Evolutionary conservation across 2,797 vertebrate genomes (phyloP).

Genomic region (Odontamblyopus lacepedii): DNA sequence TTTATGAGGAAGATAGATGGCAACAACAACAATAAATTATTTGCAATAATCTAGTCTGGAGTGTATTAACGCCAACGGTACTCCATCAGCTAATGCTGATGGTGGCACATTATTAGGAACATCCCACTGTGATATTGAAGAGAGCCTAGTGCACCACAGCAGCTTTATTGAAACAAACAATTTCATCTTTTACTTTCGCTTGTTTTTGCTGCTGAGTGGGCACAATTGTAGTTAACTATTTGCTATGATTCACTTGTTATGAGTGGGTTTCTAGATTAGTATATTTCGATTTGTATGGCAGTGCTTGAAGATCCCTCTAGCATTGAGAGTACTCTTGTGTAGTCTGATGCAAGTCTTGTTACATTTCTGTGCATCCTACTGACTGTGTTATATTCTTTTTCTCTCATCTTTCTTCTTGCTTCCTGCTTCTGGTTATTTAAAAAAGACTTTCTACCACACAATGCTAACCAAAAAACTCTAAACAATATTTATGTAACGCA

Average conservation of each 20-base stretch:
- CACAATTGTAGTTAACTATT: slow-evolving; percentile 28
- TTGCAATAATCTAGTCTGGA: slow-evolving; percentile 22
- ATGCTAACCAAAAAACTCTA: slow-evolving; percentile 7
- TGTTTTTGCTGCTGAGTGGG: slow-evolving; percentile 21
- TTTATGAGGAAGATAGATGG: slow-evolving; percentile 32
- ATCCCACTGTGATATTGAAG: slow-evolving; percentile 9
- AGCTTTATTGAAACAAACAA: slow-evolving; percentile 1
- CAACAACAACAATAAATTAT: slow-evolving; percentile 22
- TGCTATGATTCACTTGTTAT: slow-evolving; percentile 47
- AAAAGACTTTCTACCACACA: slow-evolving; percentile 19
- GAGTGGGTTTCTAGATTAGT: slow-evolving; percentile 46
- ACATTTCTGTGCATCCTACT: slow-evolving; percentile 35
- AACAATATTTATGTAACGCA: slow-evolving; percentile 15
- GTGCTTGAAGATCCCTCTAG: neutral
- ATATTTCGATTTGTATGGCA: slow-evolving; percentile 19
- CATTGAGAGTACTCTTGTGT: slow-evolving; percentile 5
- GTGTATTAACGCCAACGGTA: neutral
- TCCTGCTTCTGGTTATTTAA: slow-evolving; percentile 23
- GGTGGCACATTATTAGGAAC: slow-evolving; percentile 29
- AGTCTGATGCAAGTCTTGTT: slow-evolving; percentile 20
- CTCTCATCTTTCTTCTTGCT: slow-evolving; percentile 23
- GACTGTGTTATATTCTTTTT: slow-evolving; percentile 40
- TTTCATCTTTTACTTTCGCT: slow-evolving; percentile 21
- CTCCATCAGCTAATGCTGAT: slow-evolving; percentile 3
- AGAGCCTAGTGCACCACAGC: slow-evolving; percentile 14